Evolutionary conservation across 2,113 vertebrate species (phyloP), one percentile per base, ranked within the genome.

Genomic region (Isichthys henryi): DNA sequence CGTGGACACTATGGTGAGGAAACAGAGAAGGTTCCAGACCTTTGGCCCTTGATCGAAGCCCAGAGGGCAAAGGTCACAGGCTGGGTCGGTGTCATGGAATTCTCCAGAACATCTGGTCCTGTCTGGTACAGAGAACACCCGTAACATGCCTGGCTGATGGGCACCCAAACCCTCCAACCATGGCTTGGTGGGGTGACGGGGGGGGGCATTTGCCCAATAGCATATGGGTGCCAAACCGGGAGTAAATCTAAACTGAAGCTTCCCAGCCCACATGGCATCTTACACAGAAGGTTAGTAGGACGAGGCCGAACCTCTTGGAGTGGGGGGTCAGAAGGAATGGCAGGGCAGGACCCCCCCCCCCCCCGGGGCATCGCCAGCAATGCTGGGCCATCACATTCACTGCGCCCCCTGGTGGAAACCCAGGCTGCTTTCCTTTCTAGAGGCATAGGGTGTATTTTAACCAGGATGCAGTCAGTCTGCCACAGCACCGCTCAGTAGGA

Each of bases 261-360:
- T 19, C 31, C 66, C 31, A 5, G 27, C 31, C 13, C 13, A 74
- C 13, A 3, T 35, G 27, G 13, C 3, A 6, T 74, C 31, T 35
- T 15, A 17, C 74, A 39, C 74, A 80, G 31, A 43, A 94, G 91
- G 91, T 94, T n/a, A 88, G 80, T 10, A 58, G 84, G 91, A 4
- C 1, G 50, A 84, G 52, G 21, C 21, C 10, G 39, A 77, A 89
- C 88, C 62, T 90, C 92, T 90, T 11, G 27, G n/a, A 27, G 11
- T 35, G 10, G 66, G 7, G 56, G 56, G 23, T 56, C 53, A 56
- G 53, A 56, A 56, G 53, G 19, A 56, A 56, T 56, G 53, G 53
- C 53, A 62, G 8, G 56, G 21, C 56, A n/a, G 56, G 56, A 62
- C 21, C 23, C 56, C 2, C 56, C n/a, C 21, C 23, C 56, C 2